Evolutionary conservation across 2,888 invertebrate species (phyloP).

Genomic region (Mamestra brassicae): DNA sequence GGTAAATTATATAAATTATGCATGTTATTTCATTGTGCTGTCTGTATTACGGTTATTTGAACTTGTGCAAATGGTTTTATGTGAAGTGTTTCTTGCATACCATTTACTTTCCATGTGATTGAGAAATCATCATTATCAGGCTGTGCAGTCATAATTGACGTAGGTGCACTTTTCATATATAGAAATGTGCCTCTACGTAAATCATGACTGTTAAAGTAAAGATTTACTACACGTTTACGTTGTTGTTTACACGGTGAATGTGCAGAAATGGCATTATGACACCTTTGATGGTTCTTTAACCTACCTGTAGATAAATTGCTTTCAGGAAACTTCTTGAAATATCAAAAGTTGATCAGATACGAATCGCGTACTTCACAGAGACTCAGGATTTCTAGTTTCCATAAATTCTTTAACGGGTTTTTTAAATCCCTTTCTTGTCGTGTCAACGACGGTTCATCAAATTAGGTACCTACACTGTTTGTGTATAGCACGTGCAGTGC

Average conservation of each 20-base stretch:
- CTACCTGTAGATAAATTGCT: background rate
- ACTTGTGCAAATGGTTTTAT: slow-evolving; percentile 33
- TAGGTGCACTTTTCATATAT: background rate
- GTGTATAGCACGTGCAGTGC: too few species aligned
- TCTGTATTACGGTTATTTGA: slow-evolving; percentile 43
- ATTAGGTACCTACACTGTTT: too few species aligned
- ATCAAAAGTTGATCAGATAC: background rate
- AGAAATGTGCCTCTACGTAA: too few species aligned
- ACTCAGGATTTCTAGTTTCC: background rate
- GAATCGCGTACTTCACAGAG: too few species aligned
- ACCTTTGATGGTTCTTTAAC: background rate
- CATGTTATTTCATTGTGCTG: slow-evolving; percentile 45
- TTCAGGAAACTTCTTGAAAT: background rate
- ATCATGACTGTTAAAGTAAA: slow-evolving; percentile 3
- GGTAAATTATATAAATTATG: slow-evolving; percentile 51
- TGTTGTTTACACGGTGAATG: background rate
- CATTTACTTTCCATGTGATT: slow-evolving; percentile 27
- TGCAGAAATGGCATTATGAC: background rate
- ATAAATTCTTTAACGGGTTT: too few species aligned
- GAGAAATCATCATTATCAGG: slow-evolving; percentile 15
- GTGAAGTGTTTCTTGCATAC: slow-evolving; percentile 34
- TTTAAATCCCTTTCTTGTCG: too few species aligned
- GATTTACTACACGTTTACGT: slow-evolving; percentile 4
- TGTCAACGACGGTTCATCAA: too few species aligned
- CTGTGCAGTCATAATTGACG: background rate